Evolutionary conservation across 1,140 invertebrate genomes (phyloP), one percentile per base, ranked within the genome.

Genomic region (Drosophila pachea): DNA sequence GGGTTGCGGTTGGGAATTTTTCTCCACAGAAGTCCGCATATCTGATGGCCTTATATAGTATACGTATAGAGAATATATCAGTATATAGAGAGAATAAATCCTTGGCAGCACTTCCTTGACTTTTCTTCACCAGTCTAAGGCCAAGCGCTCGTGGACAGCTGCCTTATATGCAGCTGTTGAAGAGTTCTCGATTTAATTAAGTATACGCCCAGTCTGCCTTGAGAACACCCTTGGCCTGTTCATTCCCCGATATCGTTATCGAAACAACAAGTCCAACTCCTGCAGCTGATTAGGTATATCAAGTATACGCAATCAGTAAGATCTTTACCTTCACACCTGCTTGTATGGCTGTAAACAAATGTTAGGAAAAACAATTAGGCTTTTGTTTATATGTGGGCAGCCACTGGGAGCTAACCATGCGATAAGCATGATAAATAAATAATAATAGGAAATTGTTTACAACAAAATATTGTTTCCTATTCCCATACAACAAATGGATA

Each of bases 371-470:
- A 84, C 69, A 84, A 79, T 83, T 84, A 79, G 38, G 62, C 49
- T 53, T 56, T 63, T 73, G 59, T 74, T 78, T 73, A 67, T 62
- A 64, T 69, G 49, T 74, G 68, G 73, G 38, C 66, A 54, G 67
- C 56, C 56, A 66, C 58, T 29, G 49, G 16, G 56, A 71, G 53
- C 63, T 71, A 60, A 31, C 36, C 70, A 47, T 32, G 31, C 67
- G 75, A 83, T 83, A 83, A 84, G 75, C 68, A 69, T 22, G 22
- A 62, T 45, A 83, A 83, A 83, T 76, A 83, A 69, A 66, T 75
- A 76, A 83, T 47, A 84, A 73, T 69, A 67, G 68, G 47, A 76
- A 73, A 78, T 75, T 84, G 75, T 83, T 78, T 74, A 74, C 71
- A 22, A 33, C 45, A 42, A 61, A 43, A 56, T 56, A 56, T 45